phyloP scores from a whole-genome alignment of 2,113 vertebrate species.

The Zosterops lateralis region DNA sequence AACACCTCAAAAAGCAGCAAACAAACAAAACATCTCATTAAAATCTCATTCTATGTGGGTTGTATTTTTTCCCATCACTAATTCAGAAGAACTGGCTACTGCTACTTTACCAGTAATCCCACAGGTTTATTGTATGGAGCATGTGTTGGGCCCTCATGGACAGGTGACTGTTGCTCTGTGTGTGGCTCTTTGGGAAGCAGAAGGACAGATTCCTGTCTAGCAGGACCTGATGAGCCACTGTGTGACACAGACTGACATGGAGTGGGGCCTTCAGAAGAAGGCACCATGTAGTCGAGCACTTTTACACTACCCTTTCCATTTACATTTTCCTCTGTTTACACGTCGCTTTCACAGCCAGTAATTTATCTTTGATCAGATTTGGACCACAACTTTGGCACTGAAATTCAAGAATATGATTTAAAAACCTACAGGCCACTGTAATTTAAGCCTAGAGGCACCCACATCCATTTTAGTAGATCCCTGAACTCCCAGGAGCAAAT shows the following conservation, averaged over 20 bases:
- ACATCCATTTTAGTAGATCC: background rate
- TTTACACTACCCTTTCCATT: background rate
- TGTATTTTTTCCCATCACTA: background rate
- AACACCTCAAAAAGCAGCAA: background rate
- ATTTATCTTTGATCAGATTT: background rate
- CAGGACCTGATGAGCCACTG: background rate
- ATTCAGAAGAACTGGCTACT: background rate
- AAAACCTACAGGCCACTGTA: background rate
- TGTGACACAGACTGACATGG: too few relatives aligned
- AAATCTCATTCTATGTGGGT: background rate
- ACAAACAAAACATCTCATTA: background rate
- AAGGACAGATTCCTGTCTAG: background rate
- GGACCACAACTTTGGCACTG: background rate
- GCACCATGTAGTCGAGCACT: rapidly evolving
- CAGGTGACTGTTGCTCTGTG: too few relatives aligned
- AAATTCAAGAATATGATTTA: background rate
- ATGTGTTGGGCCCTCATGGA: rapidly evolving
- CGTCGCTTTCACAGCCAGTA: background rate
- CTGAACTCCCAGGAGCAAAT: background rate
- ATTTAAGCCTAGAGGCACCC: background rate
- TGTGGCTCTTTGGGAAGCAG: background rate
- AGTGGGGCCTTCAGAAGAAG: background rate
- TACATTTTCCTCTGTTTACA: background rate
- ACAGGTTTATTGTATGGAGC: background rate
- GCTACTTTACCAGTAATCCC: background rate